Evolutionary conservation across 1,140 invertebrate genomes (phyloP), one percentile per base, ranked within the genome.

Genomic region (Diploscapter pachys): DNA sequence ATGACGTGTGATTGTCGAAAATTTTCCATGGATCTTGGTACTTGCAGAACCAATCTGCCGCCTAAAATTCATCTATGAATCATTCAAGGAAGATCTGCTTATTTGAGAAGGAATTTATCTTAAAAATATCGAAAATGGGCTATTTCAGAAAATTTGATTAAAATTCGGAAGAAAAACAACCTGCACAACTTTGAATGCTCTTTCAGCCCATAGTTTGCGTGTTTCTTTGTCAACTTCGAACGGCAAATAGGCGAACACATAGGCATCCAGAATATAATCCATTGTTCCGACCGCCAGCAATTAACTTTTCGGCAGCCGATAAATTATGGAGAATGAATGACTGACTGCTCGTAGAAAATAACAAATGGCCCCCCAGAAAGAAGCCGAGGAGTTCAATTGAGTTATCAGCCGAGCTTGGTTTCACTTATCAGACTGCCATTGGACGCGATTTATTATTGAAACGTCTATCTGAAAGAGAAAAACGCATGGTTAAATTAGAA

Each of bases 21-120:
- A 87, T 87, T 31, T 87, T 85, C 13, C 70, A 48, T 2, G 86
- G 82, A 75, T 85, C 80, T 64, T 87, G 82, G 57, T 85, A 84
- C 57, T 83, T 81, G 62, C 87, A 85, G 78, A 87, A 84, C 87
- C 87, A 88, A 70, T 86, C 84, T 62, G 84, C 71, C 62, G 81
- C 79, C 87, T 88, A 74, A 75, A 87, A 85, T 3, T 6, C 3
- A 67, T 52, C 51, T 3, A 67, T 54, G 52, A 31, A 31, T 31
- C 31, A 31, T 31, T 31, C 31, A 31, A 31, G 31, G 31, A 31
- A 31, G 31, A 1, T 31, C 31, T 31, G 31, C 31, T 31, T 31
- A 31, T 31, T 31, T 31, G 31, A 31, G 31, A 31, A 59, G 13
- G 13, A 11, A 59, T 59, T 59, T 59, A 11, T 13, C 57, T 11